These are phyloP conservation scores for Tachystola acroxantha DNA, from an alignment of 2,888 invertebrate species.

Conservation along the genomic window DNA sequence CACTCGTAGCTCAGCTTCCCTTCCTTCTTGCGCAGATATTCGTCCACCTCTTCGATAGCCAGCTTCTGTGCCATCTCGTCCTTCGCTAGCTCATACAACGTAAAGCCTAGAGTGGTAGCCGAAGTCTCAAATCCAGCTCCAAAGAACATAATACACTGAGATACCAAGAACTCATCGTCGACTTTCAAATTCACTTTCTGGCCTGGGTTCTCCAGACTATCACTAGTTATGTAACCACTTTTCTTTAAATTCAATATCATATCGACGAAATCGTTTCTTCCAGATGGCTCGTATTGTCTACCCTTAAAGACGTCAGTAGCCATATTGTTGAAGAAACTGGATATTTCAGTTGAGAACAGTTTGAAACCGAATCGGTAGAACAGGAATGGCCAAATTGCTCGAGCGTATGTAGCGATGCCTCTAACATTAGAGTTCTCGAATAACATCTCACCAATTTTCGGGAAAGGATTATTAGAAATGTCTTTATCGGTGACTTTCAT, in stretches of 20 bases:
- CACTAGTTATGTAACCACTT: too few species aligned
- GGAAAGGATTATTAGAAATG: constrained; percentile 31
- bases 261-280: constrained; percentile 36
- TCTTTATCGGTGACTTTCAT: constrained; percentile 33
- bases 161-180: constrained; percentile 57
- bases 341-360: constrained; percentile 26
- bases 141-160: constrained; percentile 73
- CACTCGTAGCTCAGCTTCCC: constrained; percentile 31
- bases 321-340: constrained; percentile 33
- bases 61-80: constrained; percentile 27
- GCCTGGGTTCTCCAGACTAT: too few species aligned
- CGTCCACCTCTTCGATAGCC: constrained; percentile 24
- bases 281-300: constrained; percentile 30
- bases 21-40: constrained; percentile 18
- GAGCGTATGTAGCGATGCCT: constrained; percentile 26
- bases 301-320: constrained; percentile 31
- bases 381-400: constrained; percentile 43
- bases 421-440: constrained; percentile 27
- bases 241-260: constrained; percentile 30
- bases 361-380: constrained; percentile 42
- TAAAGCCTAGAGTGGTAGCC: constrained; percentile 31
- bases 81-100: constrained; percentile 42
- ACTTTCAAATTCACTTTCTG: constrained; percentile 31
- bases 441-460: constrained; percentile 30
- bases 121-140: constrained; percentile 49